These are phyloP conservation scores for Adelphocoris suturalis DNA, from an alignment of 2,888 invertebrate genomes.

Conservation along the genomic window DNA sequence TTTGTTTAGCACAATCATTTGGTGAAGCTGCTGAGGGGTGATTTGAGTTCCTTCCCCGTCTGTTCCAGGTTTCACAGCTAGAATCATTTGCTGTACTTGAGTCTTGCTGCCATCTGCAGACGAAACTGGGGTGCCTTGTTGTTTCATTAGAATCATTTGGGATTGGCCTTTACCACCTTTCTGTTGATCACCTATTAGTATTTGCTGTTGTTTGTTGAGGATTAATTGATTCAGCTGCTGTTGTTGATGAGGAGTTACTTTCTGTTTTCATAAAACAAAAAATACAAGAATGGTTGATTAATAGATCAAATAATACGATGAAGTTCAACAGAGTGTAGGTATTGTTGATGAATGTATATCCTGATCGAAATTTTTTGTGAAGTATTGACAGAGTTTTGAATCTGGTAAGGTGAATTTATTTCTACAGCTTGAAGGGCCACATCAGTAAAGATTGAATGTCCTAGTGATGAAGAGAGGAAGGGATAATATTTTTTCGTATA, in stretches of 20 bases:
- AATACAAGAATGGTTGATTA: background rate
- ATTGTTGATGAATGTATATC: too few species aligned
- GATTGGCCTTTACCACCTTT: constrained; percentile 73
- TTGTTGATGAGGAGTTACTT: constrained; percentile 74
- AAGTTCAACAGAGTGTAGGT: too few species aligned
- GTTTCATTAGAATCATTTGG: constrained; percentile 76
- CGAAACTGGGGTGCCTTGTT: constrained; percentile 69
- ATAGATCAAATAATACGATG: background rate
- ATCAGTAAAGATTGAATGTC: too few species aligned
- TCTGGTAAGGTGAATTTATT: too few species aligned
- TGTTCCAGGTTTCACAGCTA: constrained; percentile 74
- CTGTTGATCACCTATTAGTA: constrained; percentile 73
- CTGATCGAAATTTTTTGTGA: background rate
- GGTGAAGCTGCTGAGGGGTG: constrained; percentile 76
- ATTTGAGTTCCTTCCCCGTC: constrained; percentile 74
- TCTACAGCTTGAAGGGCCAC: too few species aligned
- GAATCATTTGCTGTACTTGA: constrained; percentile 77
- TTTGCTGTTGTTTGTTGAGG: constrained; percentile 71
- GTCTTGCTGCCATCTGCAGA: constrained; percentile 63
- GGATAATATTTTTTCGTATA: too few species aligned
- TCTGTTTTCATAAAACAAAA: constrained; percentile 13
- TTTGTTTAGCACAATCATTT: constrained; percentile 75
- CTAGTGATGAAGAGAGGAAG: too few species aligned
- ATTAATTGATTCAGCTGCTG: constrained; percentile 74
- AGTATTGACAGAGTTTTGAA: background rate